Evolutionary conservation across 2,797 vertebrate species (phyloP).

Genomic region (Sphenopsis melanotis): DNA sequence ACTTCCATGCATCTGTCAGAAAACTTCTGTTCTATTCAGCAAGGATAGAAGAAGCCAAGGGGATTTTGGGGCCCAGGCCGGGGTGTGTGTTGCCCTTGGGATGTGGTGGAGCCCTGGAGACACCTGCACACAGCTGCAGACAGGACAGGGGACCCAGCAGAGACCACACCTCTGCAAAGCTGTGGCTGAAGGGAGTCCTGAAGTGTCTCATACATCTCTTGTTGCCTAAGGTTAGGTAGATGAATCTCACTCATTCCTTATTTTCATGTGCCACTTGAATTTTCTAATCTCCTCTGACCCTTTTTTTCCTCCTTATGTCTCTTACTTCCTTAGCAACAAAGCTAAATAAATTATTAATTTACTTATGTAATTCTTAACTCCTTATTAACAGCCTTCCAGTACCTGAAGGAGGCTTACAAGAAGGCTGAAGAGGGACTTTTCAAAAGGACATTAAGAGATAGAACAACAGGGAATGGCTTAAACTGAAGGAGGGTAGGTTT

Average conservation of each 20-base stretch:
- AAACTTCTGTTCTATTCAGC: neutral
- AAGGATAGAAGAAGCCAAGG: neutral
- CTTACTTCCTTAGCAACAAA: neutral
- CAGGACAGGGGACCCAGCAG: neutral
- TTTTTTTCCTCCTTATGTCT: neutral
- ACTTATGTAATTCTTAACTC: neutral
- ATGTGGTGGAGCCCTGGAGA: neutral
- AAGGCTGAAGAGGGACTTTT: neutral
- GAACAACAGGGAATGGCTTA: neutral
- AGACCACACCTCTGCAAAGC: neutral
- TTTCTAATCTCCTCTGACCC: neutral
- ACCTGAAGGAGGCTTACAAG: neutral
- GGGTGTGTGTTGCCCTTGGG: neutral
- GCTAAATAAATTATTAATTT: neutral
- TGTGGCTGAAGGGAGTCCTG: neutral
- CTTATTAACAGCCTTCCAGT: neutral
- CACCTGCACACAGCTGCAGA: neutral
- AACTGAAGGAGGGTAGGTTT: neutral
- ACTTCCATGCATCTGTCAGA: neutral
- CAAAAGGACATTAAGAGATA: neutral
- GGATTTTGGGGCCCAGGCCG: neutral
- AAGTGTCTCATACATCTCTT: neutral
- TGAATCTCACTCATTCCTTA: constrained; percentile 5
- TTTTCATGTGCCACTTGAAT: neutral
- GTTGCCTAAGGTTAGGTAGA: constrained; percentile 10